Conservation (phyloP, 2,888 invertebrate genomes). For the Torymus aiolomorphi region DNA sequence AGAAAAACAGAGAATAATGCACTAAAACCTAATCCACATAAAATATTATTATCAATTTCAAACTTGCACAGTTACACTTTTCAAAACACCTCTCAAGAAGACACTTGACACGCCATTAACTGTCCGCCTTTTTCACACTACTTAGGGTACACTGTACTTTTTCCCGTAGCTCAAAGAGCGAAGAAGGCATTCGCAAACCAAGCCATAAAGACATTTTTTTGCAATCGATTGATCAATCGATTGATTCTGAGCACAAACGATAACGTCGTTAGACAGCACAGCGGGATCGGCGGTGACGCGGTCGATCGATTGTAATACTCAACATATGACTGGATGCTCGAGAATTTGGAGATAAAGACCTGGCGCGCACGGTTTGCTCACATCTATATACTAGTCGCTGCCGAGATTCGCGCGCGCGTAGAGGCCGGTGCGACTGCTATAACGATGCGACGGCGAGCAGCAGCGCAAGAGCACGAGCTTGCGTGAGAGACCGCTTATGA, state of each 20-base stretch:
- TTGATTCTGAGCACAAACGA: neutral
- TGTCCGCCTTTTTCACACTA: neutral
- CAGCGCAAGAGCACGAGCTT: slow-evolving; percentile 2
- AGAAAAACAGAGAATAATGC: neutral
- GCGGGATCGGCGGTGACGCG: neutral
- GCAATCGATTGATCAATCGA: slow-evolving; percentile 1
- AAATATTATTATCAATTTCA: slow-evolving; percentile 12
- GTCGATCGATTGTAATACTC: slow-evolving; percentile 53
- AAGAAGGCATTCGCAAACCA: neutral
- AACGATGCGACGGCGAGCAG: slow-evolving; percentile 13
- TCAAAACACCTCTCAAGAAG: neutral
- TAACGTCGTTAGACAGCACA: neutral
- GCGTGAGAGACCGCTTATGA: slow-evolving; percentile 58
- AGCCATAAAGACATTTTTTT: too few species aligned
- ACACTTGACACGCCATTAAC: neutral
- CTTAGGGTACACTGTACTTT: neutral
- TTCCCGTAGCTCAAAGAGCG: slow-evolving; percentile 3
- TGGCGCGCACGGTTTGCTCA: slow-evolving; percentile 10
- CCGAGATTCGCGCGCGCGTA: neutral
- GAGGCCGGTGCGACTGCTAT: slow-evolving; percentile 1
- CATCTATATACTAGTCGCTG: neutral
- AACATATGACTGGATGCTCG: slow-evolving; percentile 58
- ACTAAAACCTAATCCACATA: neutral
- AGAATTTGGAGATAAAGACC: slow-evolving; percentile 8
- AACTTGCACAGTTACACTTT: slow-evolving; percentile 26